Conservation (phyloP, 2,888 invertebrate species). For the Leptopilina myrica region DNA sequence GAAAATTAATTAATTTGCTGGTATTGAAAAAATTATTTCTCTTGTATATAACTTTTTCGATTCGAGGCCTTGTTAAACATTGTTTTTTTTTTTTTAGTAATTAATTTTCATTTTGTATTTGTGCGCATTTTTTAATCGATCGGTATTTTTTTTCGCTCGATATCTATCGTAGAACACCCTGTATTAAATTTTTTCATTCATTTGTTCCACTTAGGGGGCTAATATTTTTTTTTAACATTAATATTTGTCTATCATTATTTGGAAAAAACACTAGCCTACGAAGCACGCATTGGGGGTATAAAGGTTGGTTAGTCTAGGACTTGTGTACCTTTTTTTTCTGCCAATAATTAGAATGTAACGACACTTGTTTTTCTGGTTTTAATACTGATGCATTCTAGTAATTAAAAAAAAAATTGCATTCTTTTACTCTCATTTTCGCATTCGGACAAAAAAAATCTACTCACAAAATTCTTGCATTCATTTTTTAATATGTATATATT, state of each 20-base stretch:
- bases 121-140: constrained; percentile 32
- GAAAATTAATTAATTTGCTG: background rate
- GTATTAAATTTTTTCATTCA: constrained; percentile 53
- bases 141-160: constrained; percentile 8
- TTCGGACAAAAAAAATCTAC: too few relatives aligned
- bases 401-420: constrained; percentile 46
- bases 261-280: constrained; percentile 54
- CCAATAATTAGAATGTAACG: constrained; percentile 40
- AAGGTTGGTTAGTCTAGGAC: constrained; percentile 32
- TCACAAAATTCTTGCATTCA: background rate
- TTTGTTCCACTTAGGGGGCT: constrained; percentile 43
- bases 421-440: constrained; percentile 37
- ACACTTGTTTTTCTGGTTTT: constrained; percentile 23
- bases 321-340: constrained; percentile 18
- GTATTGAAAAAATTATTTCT: too few relatives aligned
- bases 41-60: background rate
- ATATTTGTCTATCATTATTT: constrained; percentile 42
- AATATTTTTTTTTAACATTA: constrained; percentile 33
- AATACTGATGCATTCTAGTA: constrained; percentile 52
- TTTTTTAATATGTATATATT: background rate
- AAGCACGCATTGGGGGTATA: constrained; percentile 54
- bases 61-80: constrained; percentile 28
- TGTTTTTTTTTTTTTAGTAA: constrained; percentile 21
- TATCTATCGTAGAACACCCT: constrained; percentile 55
- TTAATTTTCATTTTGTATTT: constrained; percentile 44